Base-by-base conservation (phyloP, 1,140 invertebrate species). In the Hesperophylax magnus region DNA sequence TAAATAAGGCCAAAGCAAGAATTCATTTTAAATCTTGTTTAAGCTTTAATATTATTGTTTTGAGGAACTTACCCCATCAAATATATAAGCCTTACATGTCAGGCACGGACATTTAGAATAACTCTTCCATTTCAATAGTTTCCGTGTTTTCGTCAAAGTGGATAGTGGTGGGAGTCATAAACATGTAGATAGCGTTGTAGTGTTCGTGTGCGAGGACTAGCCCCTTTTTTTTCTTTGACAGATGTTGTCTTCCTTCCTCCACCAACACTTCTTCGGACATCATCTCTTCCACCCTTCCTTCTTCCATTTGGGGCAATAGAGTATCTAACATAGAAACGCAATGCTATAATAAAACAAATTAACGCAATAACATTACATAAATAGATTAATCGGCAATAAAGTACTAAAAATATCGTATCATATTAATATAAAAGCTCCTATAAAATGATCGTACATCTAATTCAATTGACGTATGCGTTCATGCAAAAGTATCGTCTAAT, bases 281-380 rank as follows among this genome's bases (percentile, higher is more conserved):
- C 31, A 61, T 31, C 22, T 31, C 63, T 17, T 27, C 22, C 63
- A 5, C 31, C 22, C 18, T 31, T 67, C 31, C 63, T 31, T 67
- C 63, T 34, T 67, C 63, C 27, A 17, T 31, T 34, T 17, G 63
- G 63, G 63, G 63, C 63, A 67, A 27, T 27, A 39, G 17, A n/a
- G 27, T 27, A 67, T 67, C 63, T 67, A 67, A 67, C 63, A 67
- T 67, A 67, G 24, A 67, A 67, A 67, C 63, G 63, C 63, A 67
- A 27, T 27, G 63, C 27, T 14, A 67, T 67, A 27, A 67, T 27
- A 67, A 67, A 47, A 47, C 39, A 14, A 11, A 47, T 47, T 47
- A 14, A 47, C 11, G 39, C 39, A 47, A 47, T 14, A 9, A 14
- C 39, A 47, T 47, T 47, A 7, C 34, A 34, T 34, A 14, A 47